Conservation (phyloP, 2,888 invertebrate species). For the Tetragonula carbonaria region DNA sequence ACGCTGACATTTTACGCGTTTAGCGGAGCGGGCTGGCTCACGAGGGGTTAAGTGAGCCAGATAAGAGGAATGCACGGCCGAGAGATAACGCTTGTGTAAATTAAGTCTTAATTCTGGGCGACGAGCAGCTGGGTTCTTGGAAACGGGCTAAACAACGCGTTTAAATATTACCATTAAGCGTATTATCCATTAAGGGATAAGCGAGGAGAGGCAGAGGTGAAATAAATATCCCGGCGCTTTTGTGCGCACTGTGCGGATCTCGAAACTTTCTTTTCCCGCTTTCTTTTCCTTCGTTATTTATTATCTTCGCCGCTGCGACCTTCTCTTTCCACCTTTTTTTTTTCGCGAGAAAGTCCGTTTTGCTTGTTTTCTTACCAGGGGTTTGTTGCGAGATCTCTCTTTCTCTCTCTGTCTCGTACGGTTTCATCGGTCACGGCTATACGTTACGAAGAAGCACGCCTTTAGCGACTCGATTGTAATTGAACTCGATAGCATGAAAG, state of each 20-base stretch:
- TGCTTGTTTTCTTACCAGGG: neutral
- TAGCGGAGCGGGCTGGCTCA: neutral
- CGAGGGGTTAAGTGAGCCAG: slow-evolving; percentile 59
- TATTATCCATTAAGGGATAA: slow-evolving; percentile 34
- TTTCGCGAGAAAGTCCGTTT: neutral
- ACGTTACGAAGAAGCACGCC: neutral
- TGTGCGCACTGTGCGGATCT: neutral
- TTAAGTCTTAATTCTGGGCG: slow-evolving; percentile 50
- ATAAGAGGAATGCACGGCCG: slow-evolving; percentile 49
- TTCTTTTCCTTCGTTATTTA: slow-evolving; percentile 23
- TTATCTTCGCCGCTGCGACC: neutral
- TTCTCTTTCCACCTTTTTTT: neutral
- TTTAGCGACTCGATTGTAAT: neutral
- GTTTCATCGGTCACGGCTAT: neutral
- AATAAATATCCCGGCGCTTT: slow-evolving; percentile 22
- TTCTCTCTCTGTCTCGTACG: neutral
- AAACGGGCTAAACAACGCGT: slow-evolving; percentile 37
- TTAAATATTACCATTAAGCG: slow-evolving; percentile 30
- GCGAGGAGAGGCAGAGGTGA: neutral
- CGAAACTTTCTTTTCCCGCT: slow-evolving; percentile 13
- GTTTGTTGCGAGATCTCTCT: neutral
- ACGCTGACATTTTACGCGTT: slow-evolving; percentile 40
- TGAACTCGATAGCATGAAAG: neutral
- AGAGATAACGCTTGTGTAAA: slow-evolving; percentile 57
- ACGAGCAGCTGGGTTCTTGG: neutral